Base-by-base conservation (phyloP, 2,888 invertebrate genomes). In the Campaea margaritaria region DNA sequence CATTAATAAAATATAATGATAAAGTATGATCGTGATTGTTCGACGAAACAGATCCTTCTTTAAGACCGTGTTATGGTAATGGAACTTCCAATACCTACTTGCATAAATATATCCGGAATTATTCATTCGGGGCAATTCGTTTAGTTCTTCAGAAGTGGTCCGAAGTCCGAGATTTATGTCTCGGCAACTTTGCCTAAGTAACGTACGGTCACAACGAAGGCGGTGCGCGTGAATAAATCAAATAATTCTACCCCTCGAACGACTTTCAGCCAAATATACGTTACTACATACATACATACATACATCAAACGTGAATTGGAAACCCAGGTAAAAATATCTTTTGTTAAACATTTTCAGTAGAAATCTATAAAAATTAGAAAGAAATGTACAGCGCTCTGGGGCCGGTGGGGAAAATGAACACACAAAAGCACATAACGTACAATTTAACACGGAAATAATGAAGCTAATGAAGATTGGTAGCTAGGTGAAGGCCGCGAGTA, bases 391-490 rank as follows among this genome's bases (percentile, higher is more conserved):
- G 15, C 43, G 44, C 27, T 54, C 27, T 47, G 28, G 34, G 42
- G 51, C 42, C 39, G 31, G 50, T 43, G 16, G 15, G 27, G 36
- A 39, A 44, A 62, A 39, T 62, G 58, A 67, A 74, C 48, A 54
- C 53, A 46, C 46, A 55, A 60, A 71, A 60, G 62, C 65, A 72
- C 69, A 74, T 72, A 73, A 72, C 69, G 75, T 74, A 76, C 71
- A 75, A 78, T 79, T 82, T 82, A 80, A 82, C 84, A 82, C 68
- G 62, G 75, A 79, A 83, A 83, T 89, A 87, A 88, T 86, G 82
- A 83, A 76, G 67, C 73, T 87, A 89, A 90, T 89, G 85, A 89
- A 89, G 89, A 90, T 89, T 87, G 83, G 88, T 89, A 79, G 87
- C 74, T 81, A 83, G 79, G 82, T 79, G 78, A 80, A 83, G 82